Percentiles rank a stretch among this genome's conserved stretches.
These are phyloP conservation scores for Elgonia sp. DNA, from an alignment of 2,888 invertebrate genomes.

Conservation along the genomic window DNA sequence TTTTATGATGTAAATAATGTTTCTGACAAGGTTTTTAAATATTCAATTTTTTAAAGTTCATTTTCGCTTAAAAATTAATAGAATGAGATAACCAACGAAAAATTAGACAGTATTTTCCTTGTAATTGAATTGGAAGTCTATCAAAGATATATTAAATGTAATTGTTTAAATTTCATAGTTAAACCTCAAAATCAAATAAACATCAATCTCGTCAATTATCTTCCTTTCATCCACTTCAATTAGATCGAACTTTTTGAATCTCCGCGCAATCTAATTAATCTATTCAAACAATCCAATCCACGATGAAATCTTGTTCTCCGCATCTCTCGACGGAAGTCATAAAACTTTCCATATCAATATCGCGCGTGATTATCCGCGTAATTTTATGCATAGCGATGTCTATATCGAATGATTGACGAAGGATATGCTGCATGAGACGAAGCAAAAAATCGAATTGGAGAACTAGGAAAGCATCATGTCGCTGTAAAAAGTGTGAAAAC, in stretches of 20 bases:
- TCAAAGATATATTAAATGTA: too few species aligned
- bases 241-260: neutral
- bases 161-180: neutral
- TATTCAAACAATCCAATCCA: neutral
- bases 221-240: neutral
- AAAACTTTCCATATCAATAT: conserved; percentile 44
- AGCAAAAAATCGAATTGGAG: neutral
- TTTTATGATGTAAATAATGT: too few species aligned
- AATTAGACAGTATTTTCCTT: too few species aligned
- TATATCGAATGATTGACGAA: conserved; percentile 15
- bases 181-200: neutral
- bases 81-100: too few species aligned
- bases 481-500: neutral
- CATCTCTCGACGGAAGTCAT: conserved; percentile 7
- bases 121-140: too few species aligned
- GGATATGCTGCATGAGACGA: neutral
- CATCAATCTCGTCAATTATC: neutral
- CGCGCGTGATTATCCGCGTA: conserved; percentile 17
- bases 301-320: neutral
- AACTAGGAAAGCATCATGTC: conserved; percentile 1
- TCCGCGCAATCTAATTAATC: conserved; percentile 17
- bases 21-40: too few species aligned
- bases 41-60: too few species aligned
- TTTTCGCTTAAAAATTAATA: too few species aligned
- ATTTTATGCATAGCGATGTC: conserved; percentile 30